Percentiles rank a stretch among this genome's conserved stretches.
phyloP scores from a whole-genome alignment of 2,888 invertebrate genomes.

The Phragmatobia fuliginosa region DNA sequence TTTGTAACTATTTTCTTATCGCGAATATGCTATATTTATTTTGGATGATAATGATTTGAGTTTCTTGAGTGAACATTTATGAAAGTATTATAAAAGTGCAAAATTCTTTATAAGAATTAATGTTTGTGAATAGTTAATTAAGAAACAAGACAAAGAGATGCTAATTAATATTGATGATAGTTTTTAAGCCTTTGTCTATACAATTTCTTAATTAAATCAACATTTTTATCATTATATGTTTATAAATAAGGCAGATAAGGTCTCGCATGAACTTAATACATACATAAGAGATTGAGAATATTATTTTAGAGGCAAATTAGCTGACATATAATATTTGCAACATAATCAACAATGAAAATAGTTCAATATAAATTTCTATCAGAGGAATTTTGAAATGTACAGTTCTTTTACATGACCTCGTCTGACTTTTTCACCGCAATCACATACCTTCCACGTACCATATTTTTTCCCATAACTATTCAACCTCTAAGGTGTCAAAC shows the following conservation, averaged over 20 bases:
- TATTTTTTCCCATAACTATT: not conserved
- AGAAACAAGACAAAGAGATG: not conserved
- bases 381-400: too few species aligned
- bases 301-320: too few species aligned
- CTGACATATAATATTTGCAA: too few species aligned
- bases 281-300: too few species aligned
- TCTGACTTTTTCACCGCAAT: not conserved
- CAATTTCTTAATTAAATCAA: conserved; percentile 1
- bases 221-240: not conserved
- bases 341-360: too few species aligned
- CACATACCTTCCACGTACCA: not conserved
- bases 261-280: not conserved
- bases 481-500: not conserved
- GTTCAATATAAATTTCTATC: too few species aligned
- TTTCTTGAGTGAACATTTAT: not conserved
- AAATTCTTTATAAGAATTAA: not conserved
- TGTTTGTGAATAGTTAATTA: not conserved
- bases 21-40: not conserved
- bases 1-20: not conserved
- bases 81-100: not conserved
- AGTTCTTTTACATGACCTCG: not conserved
- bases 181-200: not conserved
- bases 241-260: not conserved
- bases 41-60: not conserved
- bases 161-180: not conserved